phyloP scores from a whole-genome alignment of 2,888 invertebrate species.

The Nomada fucata region DNA sequence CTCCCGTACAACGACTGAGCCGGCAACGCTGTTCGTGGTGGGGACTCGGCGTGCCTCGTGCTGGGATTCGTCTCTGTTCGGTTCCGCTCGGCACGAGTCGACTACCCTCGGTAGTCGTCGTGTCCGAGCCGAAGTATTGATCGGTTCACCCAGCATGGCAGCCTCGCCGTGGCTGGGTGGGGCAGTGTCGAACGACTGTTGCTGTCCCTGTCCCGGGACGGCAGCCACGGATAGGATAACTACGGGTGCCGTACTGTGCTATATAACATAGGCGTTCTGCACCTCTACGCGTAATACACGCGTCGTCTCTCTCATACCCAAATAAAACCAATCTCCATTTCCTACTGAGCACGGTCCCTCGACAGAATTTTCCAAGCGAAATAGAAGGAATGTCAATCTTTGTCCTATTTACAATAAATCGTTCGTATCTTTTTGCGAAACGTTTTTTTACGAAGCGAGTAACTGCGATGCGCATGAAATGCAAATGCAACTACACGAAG shows the following conservation, averaged over 20 bases:
- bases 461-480: no score
- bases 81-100: conserved; percentile 57
- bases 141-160: conserved; percentile 77
- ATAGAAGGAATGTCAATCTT: no score
- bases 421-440: no score
- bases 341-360: background rate
- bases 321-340: no score
- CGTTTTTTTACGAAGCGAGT: no score
- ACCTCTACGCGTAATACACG: background rate
- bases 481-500: no score
- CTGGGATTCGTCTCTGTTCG: conserved; percentile 74
- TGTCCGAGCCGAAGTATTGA: conserved; percentile 84
- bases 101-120: conserved; percentile 76
- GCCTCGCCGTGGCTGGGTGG: conserved; percentile 77
- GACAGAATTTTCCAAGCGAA: no score
- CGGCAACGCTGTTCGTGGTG: conserved; percentile 80
- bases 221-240: conserved; percentile 30
- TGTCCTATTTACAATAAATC: no score
- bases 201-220: conserved; percentile 67
- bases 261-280: conserved; percentile 2
- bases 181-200: conserved; percentile 83
- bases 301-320: background rate
- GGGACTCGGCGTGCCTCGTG: conserved; percentile 78
- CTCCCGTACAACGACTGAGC: conserved; percentile 84
- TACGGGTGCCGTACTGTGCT: conserved; percentile 19